Conservation (phyloP, 2,888 invertebrate species). For the Amiota communis region DNA sequence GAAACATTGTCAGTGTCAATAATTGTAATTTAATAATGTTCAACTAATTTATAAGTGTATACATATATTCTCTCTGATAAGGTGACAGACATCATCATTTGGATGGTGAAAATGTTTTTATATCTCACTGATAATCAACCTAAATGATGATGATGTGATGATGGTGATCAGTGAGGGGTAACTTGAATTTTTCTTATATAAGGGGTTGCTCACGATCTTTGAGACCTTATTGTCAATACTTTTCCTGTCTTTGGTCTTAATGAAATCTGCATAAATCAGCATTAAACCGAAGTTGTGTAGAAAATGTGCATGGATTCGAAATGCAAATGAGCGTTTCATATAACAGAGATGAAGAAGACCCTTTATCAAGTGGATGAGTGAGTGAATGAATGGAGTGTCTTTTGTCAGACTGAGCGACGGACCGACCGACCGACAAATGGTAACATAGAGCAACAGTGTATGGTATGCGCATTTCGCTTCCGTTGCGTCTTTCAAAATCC, state of each 20-base stretch:
- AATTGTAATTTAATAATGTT: slow-evolving; percentile 40
- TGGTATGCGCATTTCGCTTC: slow-evolving; percentile 44
- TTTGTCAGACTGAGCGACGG: neutral
- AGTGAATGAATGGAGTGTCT: neutral
- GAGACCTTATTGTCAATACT: no score
- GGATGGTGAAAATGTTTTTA: neutral
- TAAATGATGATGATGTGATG: slow-evolving; percentile 63
- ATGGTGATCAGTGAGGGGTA: no score
- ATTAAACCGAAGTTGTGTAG: slow-evolving; percentile 40
- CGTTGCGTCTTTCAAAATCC: slow-evolving; percentile 38
- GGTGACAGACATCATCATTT: neutral
- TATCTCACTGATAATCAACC: slow-evolving; percentile 61
- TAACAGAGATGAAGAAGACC: neutral
- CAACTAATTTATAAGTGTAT: slow-evolving; percentile 30
- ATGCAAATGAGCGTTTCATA: slow-evolving; percentile 58
- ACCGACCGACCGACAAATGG: slow-evolving; percentile 32
- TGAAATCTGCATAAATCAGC: slow-evolving; percentile 68
- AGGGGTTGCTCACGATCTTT: no score
- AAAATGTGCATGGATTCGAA: slow-evolving; percentile 43
- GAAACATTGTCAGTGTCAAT: neutral
- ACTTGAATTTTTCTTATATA: no score
- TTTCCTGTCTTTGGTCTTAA: slow-evolving; percentile 45
- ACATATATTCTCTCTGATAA: neutral
- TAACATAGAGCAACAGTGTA: slow-evolving; percentile 37
- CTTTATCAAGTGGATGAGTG: no score